These are phyloP conservation scores for Wasmannia auropunctata DNA, from an alignment of 1,140 invertebrate genomes.

Conservation along the genomic window DNA sequence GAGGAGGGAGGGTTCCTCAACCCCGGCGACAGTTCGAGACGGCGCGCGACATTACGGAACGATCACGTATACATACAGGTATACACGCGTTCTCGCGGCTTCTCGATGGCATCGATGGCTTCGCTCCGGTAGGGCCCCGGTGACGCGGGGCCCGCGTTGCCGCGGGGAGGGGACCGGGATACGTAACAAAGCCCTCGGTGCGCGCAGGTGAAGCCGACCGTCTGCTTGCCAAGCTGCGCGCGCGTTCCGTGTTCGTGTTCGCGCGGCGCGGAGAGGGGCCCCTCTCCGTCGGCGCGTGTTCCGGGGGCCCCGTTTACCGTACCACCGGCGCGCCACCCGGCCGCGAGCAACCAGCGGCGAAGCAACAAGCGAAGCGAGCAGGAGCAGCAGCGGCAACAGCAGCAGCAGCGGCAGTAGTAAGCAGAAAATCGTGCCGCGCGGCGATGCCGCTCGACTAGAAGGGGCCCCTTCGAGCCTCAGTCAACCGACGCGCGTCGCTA, in stretches of 20 bases:
- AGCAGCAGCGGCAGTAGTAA: not conserved
- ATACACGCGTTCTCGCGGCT: no score
- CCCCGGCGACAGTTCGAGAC: not conserved
- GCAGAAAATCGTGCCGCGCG: conserved; percentile 47
- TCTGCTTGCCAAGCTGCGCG: conserved; percentile 69
- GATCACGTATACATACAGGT: not conserved
- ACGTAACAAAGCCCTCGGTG: conserved; percentile 66
- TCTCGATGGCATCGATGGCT: not conserved
- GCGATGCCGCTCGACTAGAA: conserved; percentile 49
- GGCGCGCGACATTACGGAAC: not conserved
- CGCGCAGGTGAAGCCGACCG: conserved; percentile 72
- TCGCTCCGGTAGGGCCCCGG: not conserved
- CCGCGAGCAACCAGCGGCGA: conserved; percentile 37
- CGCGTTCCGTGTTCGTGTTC: conserved; percentile 35
- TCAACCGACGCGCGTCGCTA: conserved; percentile 79
- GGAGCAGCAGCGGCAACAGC: conserved; percentile 7
- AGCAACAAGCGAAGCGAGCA: conserved; percentile 3
- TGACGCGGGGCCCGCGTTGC: conserved; percentile 5
- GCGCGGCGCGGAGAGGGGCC: conserved; percentile 38
- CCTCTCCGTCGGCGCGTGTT: conserved; percentile 62
- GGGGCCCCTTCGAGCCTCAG: conserved; percentile 76
- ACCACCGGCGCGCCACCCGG: conserved; percentile 32
- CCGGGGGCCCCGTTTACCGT: conserved; percentile 35
- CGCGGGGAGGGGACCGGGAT: conserved; percentile 23
- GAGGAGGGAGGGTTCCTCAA: conserved; percentile 5